These are phyloP conservation scores for Aricia artaxerxes DNA, from an alignment of 2,888 invertebrate species.

Conservation along the genomic window DNA sequence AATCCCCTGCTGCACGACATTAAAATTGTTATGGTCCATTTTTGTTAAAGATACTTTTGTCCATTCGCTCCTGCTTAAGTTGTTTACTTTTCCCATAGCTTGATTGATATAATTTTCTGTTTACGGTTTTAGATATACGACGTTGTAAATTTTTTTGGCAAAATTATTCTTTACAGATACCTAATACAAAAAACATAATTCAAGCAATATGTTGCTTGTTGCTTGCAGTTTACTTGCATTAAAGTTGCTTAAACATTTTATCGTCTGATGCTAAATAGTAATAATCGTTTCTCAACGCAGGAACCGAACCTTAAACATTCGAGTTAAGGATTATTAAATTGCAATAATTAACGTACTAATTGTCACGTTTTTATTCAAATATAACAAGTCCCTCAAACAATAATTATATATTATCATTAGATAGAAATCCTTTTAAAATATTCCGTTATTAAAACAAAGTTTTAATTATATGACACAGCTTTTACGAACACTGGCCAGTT, in stretches of 20 bases:
- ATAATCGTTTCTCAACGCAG: not conserved
- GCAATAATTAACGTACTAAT: not conserved
- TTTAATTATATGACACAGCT: conserved; percentile 40
- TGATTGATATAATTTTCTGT: not conserved
- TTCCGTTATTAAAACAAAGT: conserved; percentile 46
- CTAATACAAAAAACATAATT: not conserved
- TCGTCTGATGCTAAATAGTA: not conserved
- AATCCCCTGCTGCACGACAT: not conserved
- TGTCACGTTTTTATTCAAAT: conserved; percentile 7
- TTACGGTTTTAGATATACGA: not conserved
- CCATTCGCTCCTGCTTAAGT: not conserved
- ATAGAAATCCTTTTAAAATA: not conserved
- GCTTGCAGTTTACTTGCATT: not conserved
- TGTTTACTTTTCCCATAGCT: not conserved
- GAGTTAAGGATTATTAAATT: not conserved
- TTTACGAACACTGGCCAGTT: conserved; percentile 32
- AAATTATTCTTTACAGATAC: too few species aligned
- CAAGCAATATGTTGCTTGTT: not conserved
- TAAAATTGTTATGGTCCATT: conserved; percentile 3
- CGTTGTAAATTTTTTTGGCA: not conserved
- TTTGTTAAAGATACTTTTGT: not conserved
- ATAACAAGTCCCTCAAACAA: not conserved
- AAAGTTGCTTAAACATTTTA: not conserved
- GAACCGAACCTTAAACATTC: not conserved
- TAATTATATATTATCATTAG: not conserved